These are phyloP conservation scores for Microplitis deprimator DNA, from an alignment of 2,888 invertebrate genomes.

Conservation along the genomic window DNA sequence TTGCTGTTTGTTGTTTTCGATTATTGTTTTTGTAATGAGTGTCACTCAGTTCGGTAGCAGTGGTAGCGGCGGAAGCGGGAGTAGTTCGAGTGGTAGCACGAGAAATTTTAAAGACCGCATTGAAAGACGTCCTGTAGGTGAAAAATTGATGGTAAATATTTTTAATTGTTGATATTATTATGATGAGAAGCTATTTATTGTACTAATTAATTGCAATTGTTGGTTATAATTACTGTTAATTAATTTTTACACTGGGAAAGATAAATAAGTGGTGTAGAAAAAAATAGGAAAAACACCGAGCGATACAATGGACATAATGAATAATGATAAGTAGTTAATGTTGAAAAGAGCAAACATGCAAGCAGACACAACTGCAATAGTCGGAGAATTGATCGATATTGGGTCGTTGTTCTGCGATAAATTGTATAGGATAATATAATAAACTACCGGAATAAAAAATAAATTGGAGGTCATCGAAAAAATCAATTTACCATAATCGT, in stretches of 20 bases:
- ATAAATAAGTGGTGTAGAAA: neutral
- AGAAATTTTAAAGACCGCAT: constrained; percentile 57
- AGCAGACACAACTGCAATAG: constrained; percentile 32
- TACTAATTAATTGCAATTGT: no score
- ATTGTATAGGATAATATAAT: constrained; percentile 32
- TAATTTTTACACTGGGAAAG: constrained; percentile 13
- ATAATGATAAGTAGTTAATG: constrained; percentile 1
- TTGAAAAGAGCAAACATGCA: constrained; percentile 9
- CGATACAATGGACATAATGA: neutral
- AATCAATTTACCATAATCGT: constrained; percentile 45
- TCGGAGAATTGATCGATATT: constrained; percentile 48
- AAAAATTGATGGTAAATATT: constrained; percentile 59
- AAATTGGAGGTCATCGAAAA: constrained; percentile 48
- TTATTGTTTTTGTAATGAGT: constrained; percentile 25
- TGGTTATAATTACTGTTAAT: no score
- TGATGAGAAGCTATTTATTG: neutral
- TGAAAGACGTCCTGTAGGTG: constrained; percentile 51
- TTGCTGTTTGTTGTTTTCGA: constrained; percentile 5
- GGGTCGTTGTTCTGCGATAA: constrained; percentile 51
- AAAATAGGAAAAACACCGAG: neutral
- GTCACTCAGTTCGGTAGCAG: constrained; percentile 65
- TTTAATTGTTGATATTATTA: neutral
- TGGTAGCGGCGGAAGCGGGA: constrained; percentile 60
- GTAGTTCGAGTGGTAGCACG: constrained; percentile 59
- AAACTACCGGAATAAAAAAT: constrained; percentile 36